Conservation (phyloP, 2,888 invertebrate genomes). For the Mythimna impura region DNA sequence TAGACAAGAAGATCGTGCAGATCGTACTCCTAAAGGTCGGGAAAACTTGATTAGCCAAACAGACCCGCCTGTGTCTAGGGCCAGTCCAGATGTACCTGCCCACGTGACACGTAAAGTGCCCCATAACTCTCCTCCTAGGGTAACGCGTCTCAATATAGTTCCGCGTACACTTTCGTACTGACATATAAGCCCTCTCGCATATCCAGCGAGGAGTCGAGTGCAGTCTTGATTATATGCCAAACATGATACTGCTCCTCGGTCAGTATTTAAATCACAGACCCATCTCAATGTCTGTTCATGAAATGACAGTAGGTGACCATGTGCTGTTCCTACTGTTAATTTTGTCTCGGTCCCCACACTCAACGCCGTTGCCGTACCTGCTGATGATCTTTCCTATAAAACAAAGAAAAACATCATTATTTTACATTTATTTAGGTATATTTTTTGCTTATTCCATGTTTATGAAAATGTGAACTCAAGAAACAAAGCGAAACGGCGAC, state of each 20-base stretch:
- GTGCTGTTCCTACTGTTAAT: constrained; percentile 98
- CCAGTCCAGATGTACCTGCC: constrained; percentile 86
- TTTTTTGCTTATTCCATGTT: not conserved
- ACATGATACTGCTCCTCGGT: constrained; percentile 95
- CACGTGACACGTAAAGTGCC: constrained; percentile 85
- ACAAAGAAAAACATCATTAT: constrained; percentile 17
- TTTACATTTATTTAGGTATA: not conserved
- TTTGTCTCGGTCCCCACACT: constrained; percentile 93
- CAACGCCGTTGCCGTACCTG: constrained; percentile 96
- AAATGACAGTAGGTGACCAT: constrained; percentile 95
- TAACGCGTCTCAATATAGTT: constrained; percentile 82
- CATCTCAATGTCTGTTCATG: constrained; percentile 96
- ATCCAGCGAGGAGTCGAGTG: constrained; percentile 94
- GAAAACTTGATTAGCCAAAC: constrained; percentile 98
- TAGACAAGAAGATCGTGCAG: constrained; percentile 97
- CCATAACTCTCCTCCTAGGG: constrained; percentile 87
- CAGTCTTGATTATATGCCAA: constrained; percentile 97
- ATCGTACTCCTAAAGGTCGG: constrained; percentile 96
- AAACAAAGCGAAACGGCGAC: not conserved
- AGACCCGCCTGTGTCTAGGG: constrained; percentile 97
- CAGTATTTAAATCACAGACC: constrained; percentile 93
- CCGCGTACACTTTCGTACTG: constrained; percentile 96
- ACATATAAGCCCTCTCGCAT: constrained; percentile 95
- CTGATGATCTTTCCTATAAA: constrained; percentile 95
- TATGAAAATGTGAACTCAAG: not conserved